A percentile compares a stretch with the other conserved stretches of the same genome.
phyloP scores from a whole-genome alignment of 2,888 invertebrate genomes.

The Lasioglossum zephyrum region DNA sequence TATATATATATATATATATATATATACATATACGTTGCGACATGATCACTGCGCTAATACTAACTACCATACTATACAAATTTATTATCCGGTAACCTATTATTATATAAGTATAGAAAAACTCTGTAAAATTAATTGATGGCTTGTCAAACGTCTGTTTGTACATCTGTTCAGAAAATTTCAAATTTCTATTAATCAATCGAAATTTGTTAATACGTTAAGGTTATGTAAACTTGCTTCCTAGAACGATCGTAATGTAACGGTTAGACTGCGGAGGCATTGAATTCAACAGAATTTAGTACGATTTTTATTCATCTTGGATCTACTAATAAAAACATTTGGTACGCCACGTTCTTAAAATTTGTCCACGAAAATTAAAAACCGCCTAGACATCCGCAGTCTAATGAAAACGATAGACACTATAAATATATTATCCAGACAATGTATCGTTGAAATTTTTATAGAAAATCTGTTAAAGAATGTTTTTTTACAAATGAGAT shows the following conservation, averaged over 20 bases:
- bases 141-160: neutral
- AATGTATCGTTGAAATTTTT: neutral
- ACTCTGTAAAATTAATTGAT: neutral
- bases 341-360: too few relatives aligned
- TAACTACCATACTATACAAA: slow-evolving; percentile 9
- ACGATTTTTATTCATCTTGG: too few relatives aligned
- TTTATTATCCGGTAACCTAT: neutral
- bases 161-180: neutral
- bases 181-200: neutral
- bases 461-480: slow-evolving; percentile 7
- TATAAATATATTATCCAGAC: slow-evolving; percentile 18
- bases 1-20: too few relatives aligned
- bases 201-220: neutral
- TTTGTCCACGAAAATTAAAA: too few relatives aligned
- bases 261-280: neutral
- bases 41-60: slow-evolving; percentile 9
- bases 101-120: neutral
- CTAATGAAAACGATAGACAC: slow-evolving; percentile 11
- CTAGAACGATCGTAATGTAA: slow-evolving; percentile 25
- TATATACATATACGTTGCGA: slow-evolving; percentile 5
- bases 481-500: neutral
- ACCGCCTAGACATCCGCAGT: too few relatives aligned
- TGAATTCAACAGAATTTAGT: too few relatives aligned
- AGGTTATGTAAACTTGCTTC: neutral
- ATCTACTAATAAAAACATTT: too few relatives aligned